Base-by-base conservation (phyloP, 2,888 invertebrate species). In the Patella depressa region DNA sequence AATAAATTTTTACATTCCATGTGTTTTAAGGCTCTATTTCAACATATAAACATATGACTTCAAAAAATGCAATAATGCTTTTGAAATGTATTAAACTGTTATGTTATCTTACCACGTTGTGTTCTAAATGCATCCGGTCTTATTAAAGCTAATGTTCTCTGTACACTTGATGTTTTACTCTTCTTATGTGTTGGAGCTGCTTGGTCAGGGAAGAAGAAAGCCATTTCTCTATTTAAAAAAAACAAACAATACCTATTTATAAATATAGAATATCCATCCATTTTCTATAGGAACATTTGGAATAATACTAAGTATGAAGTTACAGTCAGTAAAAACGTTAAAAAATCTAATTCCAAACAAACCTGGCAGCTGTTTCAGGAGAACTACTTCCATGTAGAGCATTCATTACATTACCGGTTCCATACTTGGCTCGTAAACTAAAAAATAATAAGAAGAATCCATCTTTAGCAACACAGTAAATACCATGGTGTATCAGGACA, bases 131-230 rank as follows among this genome's bases (percentile, higher is more conserved):
- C 91, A 77, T 90, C 90, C 53, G 92, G 92, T 82, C 91, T 78
- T 72, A 92, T 90, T 72, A 92, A 86, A 12, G 91, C 92, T 24
- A 92, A 79, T 4, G 92, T 92, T 81, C 90, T 86, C 83, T 91
- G 89, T 71, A 91, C 74, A 78, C 87, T 85, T 15, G 84, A 82
- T 79, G 79, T 78, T 57, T 79, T 84, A 72, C 77, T 82, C 72
- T 70, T 75, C 73, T 75, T 80, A 17, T 83, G 78, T 7, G 81
- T 80, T 14, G 89, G 89, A 45, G 85, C 83, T 24, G 79, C 82
- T 80, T 87, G 89, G 77, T 89, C 82, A 3, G 92, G 92, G 88
- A 92, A 92, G 89, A 92, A 92, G 85, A 91, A 90, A 1, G 89
- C 90, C 71, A 91, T 83, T 77, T 91, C 91, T 73, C 91, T 91